A percentile compares a stretch with the other conserved stretches of the same genome.
Evolutionary conservation across 2,113 vertebrate genomes (phyloP).

Genomic region (Serinus canaria): DNA sequence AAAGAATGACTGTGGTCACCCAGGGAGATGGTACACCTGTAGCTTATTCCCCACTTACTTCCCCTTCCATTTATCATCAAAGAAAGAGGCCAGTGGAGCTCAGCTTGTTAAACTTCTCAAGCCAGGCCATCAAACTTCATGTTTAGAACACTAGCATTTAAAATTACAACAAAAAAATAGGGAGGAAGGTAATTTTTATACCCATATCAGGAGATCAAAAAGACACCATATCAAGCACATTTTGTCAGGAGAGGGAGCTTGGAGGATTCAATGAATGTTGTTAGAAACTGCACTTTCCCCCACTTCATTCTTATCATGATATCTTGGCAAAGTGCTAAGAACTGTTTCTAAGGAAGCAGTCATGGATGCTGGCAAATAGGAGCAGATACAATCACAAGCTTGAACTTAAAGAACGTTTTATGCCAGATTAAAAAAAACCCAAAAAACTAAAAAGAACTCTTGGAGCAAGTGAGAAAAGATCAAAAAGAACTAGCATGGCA

Average conservation of each 20-base stretch:
- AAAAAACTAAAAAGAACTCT: neutral
- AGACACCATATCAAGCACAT: neutral
- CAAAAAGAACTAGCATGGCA: neutral
- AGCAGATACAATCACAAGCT: neutral
- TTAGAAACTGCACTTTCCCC: neutral
- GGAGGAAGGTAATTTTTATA: neutral
- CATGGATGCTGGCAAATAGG: neutral
- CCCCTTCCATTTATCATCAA: neutral
- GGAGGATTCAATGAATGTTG: neutral
- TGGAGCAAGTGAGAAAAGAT: neutral
- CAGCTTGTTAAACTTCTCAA: neutral
- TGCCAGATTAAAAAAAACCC: neutral
- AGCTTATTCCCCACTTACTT: neutral
- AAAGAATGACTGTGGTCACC: neutral
- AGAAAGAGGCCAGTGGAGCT: neutral
- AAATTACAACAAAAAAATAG: constrained; percentile 3
- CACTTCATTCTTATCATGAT: neutral
- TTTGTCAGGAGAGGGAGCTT: neutral
- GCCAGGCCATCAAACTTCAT: neutral
- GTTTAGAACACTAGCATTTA: neutral
- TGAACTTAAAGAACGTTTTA: neutral
- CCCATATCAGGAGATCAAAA: neutral
- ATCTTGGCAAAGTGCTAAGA: neutral
- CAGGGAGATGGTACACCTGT: neutral
- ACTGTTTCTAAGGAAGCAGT: neutral